Base-by-base conservation (phyloP, 2,797 vertebrate genomes). In the Chelidonichthys spinosus region DNA sequence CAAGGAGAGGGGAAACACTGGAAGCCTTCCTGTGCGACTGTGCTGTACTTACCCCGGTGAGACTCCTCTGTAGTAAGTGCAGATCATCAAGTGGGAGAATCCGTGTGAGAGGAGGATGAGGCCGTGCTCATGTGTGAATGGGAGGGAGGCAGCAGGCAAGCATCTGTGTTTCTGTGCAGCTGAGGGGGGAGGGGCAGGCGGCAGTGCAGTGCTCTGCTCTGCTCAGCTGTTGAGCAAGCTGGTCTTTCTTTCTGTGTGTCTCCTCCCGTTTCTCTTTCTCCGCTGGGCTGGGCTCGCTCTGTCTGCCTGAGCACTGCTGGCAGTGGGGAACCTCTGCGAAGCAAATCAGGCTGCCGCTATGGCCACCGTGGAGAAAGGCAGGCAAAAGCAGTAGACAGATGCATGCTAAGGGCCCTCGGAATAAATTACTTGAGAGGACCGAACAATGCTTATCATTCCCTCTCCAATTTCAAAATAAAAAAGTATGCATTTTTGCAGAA, bases 171-270 rank as follows among this genome's bases (percentile, higher is more conserved):
- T 87, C 65, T 77, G 83, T 80, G 82, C 73, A 77, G 76, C 14
- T 11, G 71, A 73, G 89, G 86, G 85, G 88, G 90, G 91, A 89
- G 85, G 91, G 90, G 90, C 86, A 85, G 82, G 76, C 90, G 69
- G 75, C 83, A 78, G 82, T 50, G 64, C 85, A 82, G 65, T 7
- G 62, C 75, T 83, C 72, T 54, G 70, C 90, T 91, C 90, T 54
- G 70, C 90, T 91, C 90, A 89, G 89, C 87, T 93, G 91, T 92
- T 89, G 78, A 87, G 88, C 82, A 82, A 85, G 79, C 88, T 86
- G 65, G 47, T 77, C 68, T 77, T 61, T 78, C 76, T 79, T 66
- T 81, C 53, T 33, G 47, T 47, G 47, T 72, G 64, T 83, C 66
- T 76, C 74, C 54, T 74, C 66, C 69, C 6, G 18, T 68, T 64